A percentile compares a stretch with the other conserved stretches of the same genome.
These are phyloP conservation scores for Brenthis hecate DNA, from an alignment of 2,888 invertebrate species.

Conservation along the genomic window DNA sequence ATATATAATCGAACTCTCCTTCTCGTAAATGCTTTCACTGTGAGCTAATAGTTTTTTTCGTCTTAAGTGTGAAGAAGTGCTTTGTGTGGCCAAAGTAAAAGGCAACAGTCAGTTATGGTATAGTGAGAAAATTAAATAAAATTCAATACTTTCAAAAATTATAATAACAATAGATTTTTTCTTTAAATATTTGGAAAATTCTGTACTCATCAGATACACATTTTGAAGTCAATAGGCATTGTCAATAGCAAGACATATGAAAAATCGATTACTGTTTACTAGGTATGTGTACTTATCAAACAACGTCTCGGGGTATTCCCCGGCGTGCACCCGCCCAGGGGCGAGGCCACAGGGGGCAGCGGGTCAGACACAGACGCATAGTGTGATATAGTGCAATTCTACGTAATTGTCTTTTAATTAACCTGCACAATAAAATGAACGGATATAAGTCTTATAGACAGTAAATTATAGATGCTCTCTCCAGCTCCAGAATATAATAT, in stretches of 20 bases:
- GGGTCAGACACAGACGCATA: neutral
- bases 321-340: neutral
- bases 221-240: slow-evolving; percentile 1
- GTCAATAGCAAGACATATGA: slow-evolving; percentile 5
- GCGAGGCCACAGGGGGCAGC: neutral
- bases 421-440: slow-evolving; percentile 8
- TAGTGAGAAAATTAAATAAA: too few species aligned
- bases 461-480: slow-evolving; percentile 10
- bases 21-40: too few species aligned
- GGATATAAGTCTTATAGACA: neutral
- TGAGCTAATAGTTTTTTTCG: too few species aligned
- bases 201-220: neutral
- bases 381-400: slow-evolving; percentile 1
- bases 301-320: slow-evolving; percentile 15
- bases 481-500: neutral
- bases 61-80: too few species aligned
- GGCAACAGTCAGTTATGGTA: too few species aligned
- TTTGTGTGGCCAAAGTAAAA: too few species aligned
- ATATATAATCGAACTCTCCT: too few species aligned
- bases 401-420: slow-evolving; percentile 14
- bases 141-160: too few species aligned
- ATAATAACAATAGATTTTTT: too few species aligned
- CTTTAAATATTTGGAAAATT: too few species aligned
- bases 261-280: slow-evolving; percentile 20
- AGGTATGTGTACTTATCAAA: slow-evolving; percentile 24